Conservation (phyloP, 2,797 vertebrate species). For the Synaphobranchus kaupii region DNA sequence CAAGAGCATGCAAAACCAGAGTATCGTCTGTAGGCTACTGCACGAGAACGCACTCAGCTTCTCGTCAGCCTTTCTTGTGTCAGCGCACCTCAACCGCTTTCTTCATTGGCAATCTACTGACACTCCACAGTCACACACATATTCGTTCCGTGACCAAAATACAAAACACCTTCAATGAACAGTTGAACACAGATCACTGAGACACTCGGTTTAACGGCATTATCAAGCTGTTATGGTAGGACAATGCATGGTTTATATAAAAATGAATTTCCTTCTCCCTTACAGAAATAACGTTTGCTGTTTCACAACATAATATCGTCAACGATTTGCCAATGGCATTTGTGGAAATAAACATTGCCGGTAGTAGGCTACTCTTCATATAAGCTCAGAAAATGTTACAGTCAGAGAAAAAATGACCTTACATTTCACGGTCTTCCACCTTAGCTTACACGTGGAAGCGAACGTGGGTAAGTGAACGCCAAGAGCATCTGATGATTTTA, state of each 20-base stretch:
- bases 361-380: not conserved
- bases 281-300: not conserved
- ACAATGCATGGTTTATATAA: not conserved
- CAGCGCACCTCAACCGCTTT: conserved; percentile 10
- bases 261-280: not conserved
- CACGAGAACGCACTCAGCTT: not conserved
- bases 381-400: not conserved
- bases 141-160: conserved; percentile 1
- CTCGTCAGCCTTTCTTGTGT: not conserved
- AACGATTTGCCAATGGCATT: not conserved
- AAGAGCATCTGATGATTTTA: not conserved
- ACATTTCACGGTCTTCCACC: not conserved
- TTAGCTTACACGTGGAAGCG: not conserved
- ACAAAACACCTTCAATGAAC: not conserved
- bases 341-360: not conserved
- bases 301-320: not conserved
- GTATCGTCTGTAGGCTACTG: not conserved
- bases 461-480: not conserved
- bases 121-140: not conserved
- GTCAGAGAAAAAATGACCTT: not conserved
- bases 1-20: not conserved
- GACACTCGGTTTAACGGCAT: not conserved
- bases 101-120: conserved; percentile 13
- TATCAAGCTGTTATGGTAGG: not conserved
- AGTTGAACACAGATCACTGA: not conserved